Conservation (phyloP, 1,140 invertebrate species). For the Mercenaria mercenaria region DNA sequence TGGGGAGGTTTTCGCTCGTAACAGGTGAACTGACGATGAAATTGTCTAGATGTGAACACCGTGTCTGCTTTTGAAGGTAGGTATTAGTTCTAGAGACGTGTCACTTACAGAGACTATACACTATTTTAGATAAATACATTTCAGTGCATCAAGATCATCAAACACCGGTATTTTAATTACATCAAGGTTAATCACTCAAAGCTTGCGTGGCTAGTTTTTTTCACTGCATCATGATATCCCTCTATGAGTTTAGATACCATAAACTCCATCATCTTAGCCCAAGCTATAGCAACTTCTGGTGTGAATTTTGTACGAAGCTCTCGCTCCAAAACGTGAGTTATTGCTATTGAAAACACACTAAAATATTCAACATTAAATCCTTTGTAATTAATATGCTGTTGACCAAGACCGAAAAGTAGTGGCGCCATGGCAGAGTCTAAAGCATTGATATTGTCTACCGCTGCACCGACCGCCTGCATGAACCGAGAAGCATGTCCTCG, state of each 20-base stretch:
- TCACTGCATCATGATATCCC: no score
- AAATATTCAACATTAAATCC: conserved; percentile 75
- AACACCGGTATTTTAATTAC: no score
- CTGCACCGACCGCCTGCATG: conserved; percentile 78
- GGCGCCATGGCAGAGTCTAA: conserved; percentile 64
- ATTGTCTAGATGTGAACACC: no score
- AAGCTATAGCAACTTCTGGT: conserved; percentile 48
- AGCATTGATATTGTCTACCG: conserved; percentile 76
- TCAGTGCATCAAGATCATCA: no score
- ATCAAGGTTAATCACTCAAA: no score
- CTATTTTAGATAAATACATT: no score
- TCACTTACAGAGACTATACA: no score
- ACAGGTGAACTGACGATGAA: no score
- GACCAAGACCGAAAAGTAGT: conserved; percentile 70
- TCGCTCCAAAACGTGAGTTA: conserved; percentile 69
- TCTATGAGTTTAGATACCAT: conserved; percentile 74
- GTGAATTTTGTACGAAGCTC: conserved; percentile 69
- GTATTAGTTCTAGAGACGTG: no score
- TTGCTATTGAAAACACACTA: conserved; percentile 70
- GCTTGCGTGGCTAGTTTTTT: no score
- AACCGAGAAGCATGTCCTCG: conserved; percentile 77
- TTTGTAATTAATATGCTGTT: conserved; percentile 72
- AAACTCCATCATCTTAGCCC: conserved; percentile 72
- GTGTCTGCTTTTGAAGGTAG: no score
- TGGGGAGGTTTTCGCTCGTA: no score